Base-by-base conservation (phyloP, 2,113 vertebrate genomes). In the Alligator mississippiensis region DNA sequence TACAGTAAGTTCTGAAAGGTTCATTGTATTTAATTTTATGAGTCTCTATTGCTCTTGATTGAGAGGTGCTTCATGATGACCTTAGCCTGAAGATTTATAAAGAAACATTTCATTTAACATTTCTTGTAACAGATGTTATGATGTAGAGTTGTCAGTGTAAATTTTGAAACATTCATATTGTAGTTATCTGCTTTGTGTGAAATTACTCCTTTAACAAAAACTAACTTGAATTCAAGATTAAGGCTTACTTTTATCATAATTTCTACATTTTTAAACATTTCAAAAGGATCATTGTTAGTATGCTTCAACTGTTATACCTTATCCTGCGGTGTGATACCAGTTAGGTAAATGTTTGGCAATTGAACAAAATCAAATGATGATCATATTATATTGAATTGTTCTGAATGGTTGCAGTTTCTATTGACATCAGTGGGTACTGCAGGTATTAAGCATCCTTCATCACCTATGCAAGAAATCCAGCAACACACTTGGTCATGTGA, bases 321-420 rank as follows among this genome's bases (percentile, higher is more conserved):
- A 97, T 95, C 95, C 82, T 89, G 58, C 19, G 47, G 72, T 70
- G 63, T 84, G 22, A 81, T 90, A 92, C 72, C 87, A 90, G 87
- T 89, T 95, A 93, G 91, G 95, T 94, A 96, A 95, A 95, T 96
- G 84, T 96, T 94, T 94, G 95, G 76, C 93, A 93, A 30, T 61
- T 78, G 86, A 90, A 92, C 91, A 91, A 82, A 64, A 90, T 85
- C 54, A 64, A 93, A 79, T 82, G 88, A 93, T 93, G 88, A 82
- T 93, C 79, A 60, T 93, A 96, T 92, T 64, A 47, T 64, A 86
- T 0, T 1, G 64, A 90, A 76, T 87, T 61, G 76, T 94, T 83
- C 70, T 64, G 88, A 94, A 75, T 90, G 80, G 38, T 85, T 93
- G n/a, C 66, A 77, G 75, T 94, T 92, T 76, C 74, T 70, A 17